A percentile compares a stretch with the other conserved stretches of the same genome.
These are phyloP conservation scores for Paraescarpia echinospica DNA, from an alignment of 1,140 invertebrate genomes.

Conservation along the genomic window DNA sequence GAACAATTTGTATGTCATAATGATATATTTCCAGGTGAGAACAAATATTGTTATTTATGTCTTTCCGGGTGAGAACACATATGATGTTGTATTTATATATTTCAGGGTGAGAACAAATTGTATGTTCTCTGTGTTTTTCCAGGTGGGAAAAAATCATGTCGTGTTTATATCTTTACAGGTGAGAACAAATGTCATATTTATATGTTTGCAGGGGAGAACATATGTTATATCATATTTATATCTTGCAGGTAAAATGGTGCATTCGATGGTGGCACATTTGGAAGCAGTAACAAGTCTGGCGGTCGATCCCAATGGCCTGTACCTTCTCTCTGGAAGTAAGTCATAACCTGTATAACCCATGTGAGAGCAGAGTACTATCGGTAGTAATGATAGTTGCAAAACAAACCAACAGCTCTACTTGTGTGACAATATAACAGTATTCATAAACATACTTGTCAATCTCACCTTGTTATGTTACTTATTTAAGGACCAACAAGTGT, in stretches of 20 bases:
- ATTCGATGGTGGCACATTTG: slow-evolving; percentile 98
- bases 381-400: no score
- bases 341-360: slow-evolving; percentile 32
- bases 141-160: not conserved
- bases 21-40: no score
- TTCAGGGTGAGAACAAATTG: slow-evolving; percentile 48
- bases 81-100: slow-evolving; percentile 26
- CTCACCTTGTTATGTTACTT: not conserved
- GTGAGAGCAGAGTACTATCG: no score
- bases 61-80: not conserved
- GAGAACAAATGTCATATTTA: no score
- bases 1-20: not conserved
- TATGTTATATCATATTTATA: slow-evolving; percentile 9
- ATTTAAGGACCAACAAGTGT: not conserved
- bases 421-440: no score
- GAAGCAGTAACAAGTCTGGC: slow-evolving; percentile 97
- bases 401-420: no score
- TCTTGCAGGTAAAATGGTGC: slow-evolving; percentile 76
- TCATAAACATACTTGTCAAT: not conserved
- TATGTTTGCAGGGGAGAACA: not conserved
- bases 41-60: no score
- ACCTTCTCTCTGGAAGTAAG: slow-evolving; percentile 93
- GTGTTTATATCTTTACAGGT: no score
- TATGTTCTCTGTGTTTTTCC: not conserved
- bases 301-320: slow-evolving; percentile 96